Evolutionary conservation across 2,888 invertebrate genomes (phyloP).

Genomic region (Vanessa cardui): DNA sequence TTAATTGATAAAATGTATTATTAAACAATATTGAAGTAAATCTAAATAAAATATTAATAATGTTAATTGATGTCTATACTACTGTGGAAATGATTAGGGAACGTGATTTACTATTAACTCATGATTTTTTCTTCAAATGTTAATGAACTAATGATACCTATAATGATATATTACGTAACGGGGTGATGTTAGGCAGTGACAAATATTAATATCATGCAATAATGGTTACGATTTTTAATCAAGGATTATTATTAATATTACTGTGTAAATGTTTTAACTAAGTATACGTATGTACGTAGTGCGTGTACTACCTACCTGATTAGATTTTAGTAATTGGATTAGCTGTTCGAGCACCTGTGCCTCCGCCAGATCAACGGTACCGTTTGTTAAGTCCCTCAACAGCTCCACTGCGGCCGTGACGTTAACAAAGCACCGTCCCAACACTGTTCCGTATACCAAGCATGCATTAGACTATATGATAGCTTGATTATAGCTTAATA

Average conservation of each 20-base stretch:
- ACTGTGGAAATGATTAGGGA: neutral
- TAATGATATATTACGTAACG: too few relatives aligned
- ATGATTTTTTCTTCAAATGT: too few relatives aligned
- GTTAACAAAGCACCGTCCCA: conserved; percentile 70
- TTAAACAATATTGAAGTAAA: too few relatives aligned
- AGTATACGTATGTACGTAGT: neutral
- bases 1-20: too few relatives aligned
- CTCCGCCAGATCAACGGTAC: conserved; percentile 44
- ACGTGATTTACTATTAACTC: neutral
- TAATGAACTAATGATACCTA: too few relatives aligned
- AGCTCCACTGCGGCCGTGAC: conserved; percentile 53
- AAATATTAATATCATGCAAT: neutral
- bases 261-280: neutral
- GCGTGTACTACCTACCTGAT: conserved; percentile 61
- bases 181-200: neutral
- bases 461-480: conserved; percentile 43
- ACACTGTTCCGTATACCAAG: conserved; percentile 62
- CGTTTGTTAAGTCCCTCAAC: conserved; percentile 44
- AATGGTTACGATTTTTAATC: neutral
- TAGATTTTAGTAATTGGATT: conserved; percentile 56
- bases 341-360: conserved; percentile 57
- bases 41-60: neutral
- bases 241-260: neutral
- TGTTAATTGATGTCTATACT: neutral
- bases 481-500: conserved; percentile 13